Evolutionary conservation across 2,113 vertebrate species (phyloP).

Genomic region (Agapornis roseicollis): DNA sequence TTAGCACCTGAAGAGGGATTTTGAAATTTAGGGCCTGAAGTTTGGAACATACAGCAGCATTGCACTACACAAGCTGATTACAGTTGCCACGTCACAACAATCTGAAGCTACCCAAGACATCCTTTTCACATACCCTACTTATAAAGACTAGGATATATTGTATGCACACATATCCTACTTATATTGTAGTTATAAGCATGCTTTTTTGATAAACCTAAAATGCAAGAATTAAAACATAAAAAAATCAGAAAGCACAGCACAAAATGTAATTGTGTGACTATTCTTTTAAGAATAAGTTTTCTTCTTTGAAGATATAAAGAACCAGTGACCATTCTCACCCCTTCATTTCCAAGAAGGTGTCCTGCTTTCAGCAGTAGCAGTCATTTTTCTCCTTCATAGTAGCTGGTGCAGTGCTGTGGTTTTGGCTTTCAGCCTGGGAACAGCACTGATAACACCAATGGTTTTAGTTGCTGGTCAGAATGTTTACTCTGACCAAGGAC

Average conservation of each 20-base stretch:
- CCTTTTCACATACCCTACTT: background rate
- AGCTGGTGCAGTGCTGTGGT: no score
- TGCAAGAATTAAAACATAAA: background rate
- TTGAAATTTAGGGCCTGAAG: background rate
- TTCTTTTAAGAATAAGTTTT: background rate
- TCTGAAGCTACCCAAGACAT: background rate
- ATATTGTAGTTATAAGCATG: background rate
- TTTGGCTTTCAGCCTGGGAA: no score
- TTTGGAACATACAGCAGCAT: background rate
- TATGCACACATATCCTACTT: background rate
- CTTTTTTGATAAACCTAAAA: background rate
- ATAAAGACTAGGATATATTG: background rate
- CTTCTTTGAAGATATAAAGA: background rate
- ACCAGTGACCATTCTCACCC: background rate
- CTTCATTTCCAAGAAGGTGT: background rate
- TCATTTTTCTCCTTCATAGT: no score
- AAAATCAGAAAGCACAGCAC: background rate
- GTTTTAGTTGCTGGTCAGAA: no score
- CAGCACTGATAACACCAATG: no score
- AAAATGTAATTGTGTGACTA: background rate
- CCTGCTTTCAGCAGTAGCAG: no score
- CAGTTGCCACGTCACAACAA: background rate
- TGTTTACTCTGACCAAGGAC: no score
- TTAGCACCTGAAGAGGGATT: background rate
- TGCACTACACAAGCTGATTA: background rate